Percentiles rank a stretch among this genome's conserved stretches.
phyloP scores from a whole-genome alignment of 2,797 vertebrate genomes.

The Enteromius afrohamiltoni region DNA sequence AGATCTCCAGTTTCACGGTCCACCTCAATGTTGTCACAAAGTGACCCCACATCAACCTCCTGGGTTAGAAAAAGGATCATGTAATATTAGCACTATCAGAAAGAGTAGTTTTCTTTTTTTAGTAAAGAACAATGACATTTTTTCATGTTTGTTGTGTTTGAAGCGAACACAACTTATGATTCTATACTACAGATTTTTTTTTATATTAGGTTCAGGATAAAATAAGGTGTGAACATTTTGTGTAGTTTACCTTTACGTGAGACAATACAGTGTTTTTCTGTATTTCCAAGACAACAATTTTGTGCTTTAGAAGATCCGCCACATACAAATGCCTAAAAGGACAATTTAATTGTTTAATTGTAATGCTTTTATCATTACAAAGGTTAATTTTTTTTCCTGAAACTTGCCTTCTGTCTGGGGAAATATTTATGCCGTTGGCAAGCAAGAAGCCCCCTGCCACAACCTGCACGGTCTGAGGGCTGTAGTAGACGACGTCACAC shows the following conservation, averaged over 20 bases:
- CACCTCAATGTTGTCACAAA: conserved; percentile 81
- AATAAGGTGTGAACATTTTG: not conserved
- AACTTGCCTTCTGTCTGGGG: conserved; percentile 84
- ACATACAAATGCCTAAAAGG: conserved; percentile 75
- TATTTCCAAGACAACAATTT: conserved; percentile 73
- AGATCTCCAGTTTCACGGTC: conserved; percentile 81
- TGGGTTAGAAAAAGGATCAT: conserved; percentile 48
- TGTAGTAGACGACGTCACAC: conserved; percentile 88
- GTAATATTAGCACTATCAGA: not conserved
- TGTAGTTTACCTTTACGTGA: conserved; percentile 71
- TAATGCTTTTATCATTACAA: not conserved
- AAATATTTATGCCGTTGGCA: conserved; percentile 91
- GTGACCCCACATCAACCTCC: conserved; percentile 77
- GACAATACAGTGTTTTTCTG: conserved; percentile 68
- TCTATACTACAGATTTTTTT: not conserved
- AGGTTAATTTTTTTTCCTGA: not conserved
- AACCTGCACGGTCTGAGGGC: conserved; percentile 84
- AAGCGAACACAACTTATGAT: not conserved
- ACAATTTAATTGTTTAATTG: no score
- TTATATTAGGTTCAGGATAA: not conserved
- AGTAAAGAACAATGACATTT: not conserved
- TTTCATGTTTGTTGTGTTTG: not conserved
- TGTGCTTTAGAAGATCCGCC: conserved; percentile 68
- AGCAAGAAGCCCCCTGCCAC: conserved; percentile 83
- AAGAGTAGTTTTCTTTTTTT: not conserved